Evolutionary conservation across 1,140 invertebrate species (phyloP).

Genomic region (Tetragnatha versicolor): DNA sequence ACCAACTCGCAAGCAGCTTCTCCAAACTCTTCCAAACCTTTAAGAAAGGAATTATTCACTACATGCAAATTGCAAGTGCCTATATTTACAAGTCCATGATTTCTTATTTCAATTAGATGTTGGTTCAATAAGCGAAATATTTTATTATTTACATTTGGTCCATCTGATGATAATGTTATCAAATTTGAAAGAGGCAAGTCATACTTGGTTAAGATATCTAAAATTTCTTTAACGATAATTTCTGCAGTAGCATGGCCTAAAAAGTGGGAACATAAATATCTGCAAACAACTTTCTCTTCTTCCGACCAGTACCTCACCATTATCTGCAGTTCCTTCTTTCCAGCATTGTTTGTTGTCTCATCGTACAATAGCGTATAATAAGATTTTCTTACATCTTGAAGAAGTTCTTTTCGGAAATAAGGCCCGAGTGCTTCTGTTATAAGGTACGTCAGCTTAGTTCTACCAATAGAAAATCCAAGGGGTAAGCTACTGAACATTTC

Average conservation of each 20-base stretch:
- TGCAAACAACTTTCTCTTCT: background rate
- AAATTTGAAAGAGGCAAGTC: slow-evolving; percentile 9
- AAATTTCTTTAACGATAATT: slow-evolving; percentile 1
- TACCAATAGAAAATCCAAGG: background rate
- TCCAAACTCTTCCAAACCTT: slow-evolving; percentile 58
- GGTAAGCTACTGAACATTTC: background rate
- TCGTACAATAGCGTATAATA: background rate
- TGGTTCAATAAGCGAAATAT: slow-evolving; percentile 13
- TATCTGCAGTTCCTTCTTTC: background rate
- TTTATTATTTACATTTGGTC: slow-evolving; percentile 41
- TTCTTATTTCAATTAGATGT: background rate
- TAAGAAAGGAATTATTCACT: slow-evolving; percentile 31
- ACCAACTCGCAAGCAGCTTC: slow-evolving; percentile 37
- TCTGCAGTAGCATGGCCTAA: slow-evolving; percentile 35
- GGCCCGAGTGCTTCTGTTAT: background rate
- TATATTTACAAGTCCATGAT: slow-evolving; percentile 38
- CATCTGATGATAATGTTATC: slow-evolving; percentile 31
- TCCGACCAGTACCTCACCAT: background rate
- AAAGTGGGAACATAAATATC: background rate
- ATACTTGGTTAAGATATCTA: background rate
- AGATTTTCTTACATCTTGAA: background rate
- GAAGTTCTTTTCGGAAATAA: background rate
- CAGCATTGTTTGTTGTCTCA: background rate
- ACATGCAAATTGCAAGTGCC: slow-evolving; percentile 59
- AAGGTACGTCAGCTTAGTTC: background rate